These are phyloP conservation scores for Scyliorhinus canicula DNA, from an alignment of 2,797 vertebrate genomes.

Conservation along the genomic window DNA sequence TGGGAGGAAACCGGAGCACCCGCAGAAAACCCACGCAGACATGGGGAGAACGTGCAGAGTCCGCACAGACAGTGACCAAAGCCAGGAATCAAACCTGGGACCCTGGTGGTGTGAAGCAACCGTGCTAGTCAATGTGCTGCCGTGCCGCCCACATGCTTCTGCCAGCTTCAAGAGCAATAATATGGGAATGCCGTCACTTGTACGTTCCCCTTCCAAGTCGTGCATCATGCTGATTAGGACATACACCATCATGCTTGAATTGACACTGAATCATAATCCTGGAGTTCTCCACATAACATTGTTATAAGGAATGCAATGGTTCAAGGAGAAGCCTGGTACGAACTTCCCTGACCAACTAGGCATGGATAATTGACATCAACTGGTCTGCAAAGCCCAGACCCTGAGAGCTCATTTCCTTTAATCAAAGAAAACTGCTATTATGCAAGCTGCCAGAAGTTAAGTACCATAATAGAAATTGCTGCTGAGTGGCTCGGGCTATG, in stretches of 20 bases:
- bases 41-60: no score
- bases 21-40: no score
- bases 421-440: neutral
- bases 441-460: neutral
- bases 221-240: neutral
- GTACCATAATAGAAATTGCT: neutral
- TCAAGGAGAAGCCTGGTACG: neutral
- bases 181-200: neutral
- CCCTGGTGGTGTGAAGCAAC: no score
- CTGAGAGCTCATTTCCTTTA: neutral
- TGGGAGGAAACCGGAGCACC: no score
- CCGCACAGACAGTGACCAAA: no score
- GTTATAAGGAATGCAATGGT: no score
- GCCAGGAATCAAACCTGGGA: no score
- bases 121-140: no score
- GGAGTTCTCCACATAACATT: neutral
- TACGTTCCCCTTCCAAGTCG: neutral
- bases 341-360: neutral
- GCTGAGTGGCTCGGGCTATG: no score
- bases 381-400: no score
- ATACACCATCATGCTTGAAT: neutral
- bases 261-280: neutral
- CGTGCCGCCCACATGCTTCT: no score
- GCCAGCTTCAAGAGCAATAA: neutral
- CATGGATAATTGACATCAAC: neutral